These are phyloP conservation scores for Sclerodermus sp. DNA, from an alignment of 2,888 invertebrate species.

Conservation along the genomic window DNA sequence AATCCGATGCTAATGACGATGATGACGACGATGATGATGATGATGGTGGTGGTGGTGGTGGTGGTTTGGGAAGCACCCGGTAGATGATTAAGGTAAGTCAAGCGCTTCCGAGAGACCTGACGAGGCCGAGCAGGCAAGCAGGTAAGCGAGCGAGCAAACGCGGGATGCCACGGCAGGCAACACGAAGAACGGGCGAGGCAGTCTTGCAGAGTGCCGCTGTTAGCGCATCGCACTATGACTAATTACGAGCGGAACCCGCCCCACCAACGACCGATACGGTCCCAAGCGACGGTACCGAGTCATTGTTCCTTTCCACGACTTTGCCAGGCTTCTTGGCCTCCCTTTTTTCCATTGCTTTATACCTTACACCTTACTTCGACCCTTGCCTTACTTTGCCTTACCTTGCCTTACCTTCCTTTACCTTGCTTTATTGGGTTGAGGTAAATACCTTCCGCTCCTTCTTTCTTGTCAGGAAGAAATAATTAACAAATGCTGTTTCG, in stretches of 20 bases:
- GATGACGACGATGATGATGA: too few species aligned
- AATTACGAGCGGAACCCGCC: slow-evolving; percentile 42
- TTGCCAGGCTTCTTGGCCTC: neutral
- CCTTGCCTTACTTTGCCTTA: too few species aligned
- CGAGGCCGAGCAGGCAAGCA: slow-evolving; percentile 10
- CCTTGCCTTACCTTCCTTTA: too few species aligned
- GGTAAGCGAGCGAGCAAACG: too few species aligned
- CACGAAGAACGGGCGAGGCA: slow-evolving; percentile 26
- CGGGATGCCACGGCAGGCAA: slow-evolving; percentile 14
- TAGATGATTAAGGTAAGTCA: slow-evolving; percentile 12
- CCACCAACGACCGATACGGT: slow-evolving; percentile 26
- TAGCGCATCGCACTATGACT: slow-evolving; percentile 57
- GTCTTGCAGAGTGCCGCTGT: slow-evolving; percentile 57
- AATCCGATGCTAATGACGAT: too few species aligned
- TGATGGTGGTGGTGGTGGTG: too few species aligned
- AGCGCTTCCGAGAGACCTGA: slow-evolving; percentile 16
- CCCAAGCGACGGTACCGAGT: slow-evolving; percentile 26
- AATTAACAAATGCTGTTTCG: too few species aligned
- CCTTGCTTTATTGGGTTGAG: too few species aligned
- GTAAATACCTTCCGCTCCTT: too few species aligned
- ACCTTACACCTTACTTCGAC: neutral
- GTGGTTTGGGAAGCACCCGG: slow-evolving; percentile 18
- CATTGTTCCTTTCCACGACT: slow-evolving; percentile 35
- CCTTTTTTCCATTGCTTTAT: neutral
- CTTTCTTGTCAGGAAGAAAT: too few species aligned